These are phyloP conservation scores for Paedocypris sp. DNA, from an alignment of 2,113 vertebrate species.

Conservation along the genomic window DNA sequence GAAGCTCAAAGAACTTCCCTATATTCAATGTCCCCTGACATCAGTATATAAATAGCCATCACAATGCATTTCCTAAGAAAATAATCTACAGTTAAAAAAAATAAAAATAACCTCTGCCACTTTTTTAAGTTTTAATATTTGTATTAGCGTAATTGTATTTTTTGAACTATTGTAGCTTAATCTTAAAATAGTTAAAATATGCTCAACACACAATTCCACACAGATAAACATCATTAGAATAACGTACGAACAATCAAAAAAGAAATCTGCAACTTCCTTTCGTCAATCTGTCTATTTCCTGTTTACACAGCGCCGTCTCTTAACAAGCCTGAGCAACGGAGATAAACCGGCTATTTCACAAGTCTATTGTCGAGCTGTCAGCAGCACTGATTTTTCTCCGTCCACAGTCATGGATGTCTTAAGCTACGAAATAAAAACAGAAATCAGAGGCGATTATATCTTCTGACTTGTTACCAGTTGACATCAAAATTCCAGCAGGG, in stretches of 20 bases:
- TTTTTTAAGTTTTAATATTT: too few species aligned
- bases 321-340: slow-evolving; percentile 38
- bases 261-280: slow-evolving; percentile 48
- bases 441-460: too few species aligned
- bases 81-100: background rate
- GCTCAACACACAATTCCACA: too few species aligned
- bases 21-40: background rate
- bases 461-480: too few species aligned
- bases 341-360: slow-evolving; percentile 18
- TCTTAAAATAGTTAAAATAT: too few species aligned
- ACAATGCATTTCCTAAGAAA: background rate
- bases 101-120: background rate
- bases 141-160: too few species aligned
- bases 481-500: too few species aligned
- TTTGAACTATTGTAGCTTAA: too few species aligned
- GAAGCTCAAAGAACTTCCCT: background rate
- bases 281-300: slow-evolving; percentile 40
- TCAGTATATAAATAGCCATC: background rate
- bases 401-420: slow-evolving; percentile 24
- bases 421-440: slow-evolving; percentile 4
- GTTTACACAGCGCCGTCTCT: slow-evolving; percentile 42
- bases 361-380: slow-evolving; percentile 29
- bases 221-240: too few species aligned
- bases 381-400: background rate
- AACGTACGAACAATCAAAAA: slow-evolving; percentile 45